Evolutionary conservation across 2,888 invertebrate species (phyloP).

Genomic region (Drosophila testacea): DNA sequence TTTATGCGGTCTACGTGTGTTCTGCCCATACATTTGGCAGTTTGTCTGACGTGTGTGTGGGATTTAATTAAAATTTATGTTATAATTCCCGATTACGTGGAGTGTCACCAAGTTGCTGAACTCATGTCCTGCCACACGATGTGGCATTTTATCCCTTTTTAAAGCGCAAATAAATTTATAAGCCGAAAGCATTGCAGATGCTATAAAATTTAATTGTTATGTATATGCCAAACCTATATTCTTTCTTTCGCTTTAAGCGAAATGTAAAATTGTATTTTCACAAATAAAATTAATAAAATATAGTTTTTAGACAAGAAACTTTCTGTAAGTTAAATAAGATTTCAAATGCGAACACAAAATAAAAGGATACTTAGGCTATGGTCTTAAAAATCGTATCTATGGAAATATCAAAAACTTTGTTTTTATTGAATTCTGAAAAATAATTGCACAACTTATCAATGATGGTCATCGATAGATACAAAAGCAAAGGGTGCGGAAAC

Average conservation of each 20-base stretch:
- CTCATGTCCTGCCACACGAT: slow-evolving; percentile 3
- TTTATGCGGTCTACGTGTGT: slow-evolving; percentile 8
- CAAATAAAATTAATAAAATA: not conserved
- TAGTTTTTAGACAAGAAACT: not conserved
- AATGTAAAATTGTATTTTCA: no score
- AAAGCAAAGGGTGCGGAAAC: slow-evolving; percentile 14
- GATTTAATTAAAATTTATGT: slow-evolving; percentile 39
- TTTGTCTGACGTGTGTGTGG: slow-evolving; percentile 18
- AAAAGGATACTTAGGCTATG: not conserved
- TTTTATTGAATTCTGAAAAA: slow-evolving; percentile 27
- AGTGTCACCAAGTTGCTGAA: slow-evolving; percentile 18
- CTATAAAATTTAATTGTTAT: slow-evolving; percentile 4
- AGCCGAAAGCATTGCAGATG: not conserved
- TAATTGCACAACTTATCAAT: slow-evolving; percentile 53
- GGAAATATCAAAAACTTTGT: slow-evolving; percentile 2
- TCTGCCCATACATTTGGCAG: slow-evolving; percentile 20
- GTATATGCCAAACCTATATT: not conserved
- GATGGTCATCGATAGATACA: slow-evolving; percentile 41
- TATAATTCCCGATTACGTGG: slow-evolving; percentile 36
- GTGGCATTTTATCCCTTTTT: slow-evolving; percentile 12
- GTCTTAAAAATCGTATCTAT: not conserved
- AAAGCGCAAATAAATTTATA: slow-evolving; percentile 8
- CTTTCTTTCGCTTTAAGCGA: no score
- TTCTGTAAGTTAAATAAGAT: not conserved
- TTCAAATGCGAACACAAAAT: not conserved